Conservation (phyloP, 2,797 vertebrate genomes). For the Smutsia temminckii region DNA sequence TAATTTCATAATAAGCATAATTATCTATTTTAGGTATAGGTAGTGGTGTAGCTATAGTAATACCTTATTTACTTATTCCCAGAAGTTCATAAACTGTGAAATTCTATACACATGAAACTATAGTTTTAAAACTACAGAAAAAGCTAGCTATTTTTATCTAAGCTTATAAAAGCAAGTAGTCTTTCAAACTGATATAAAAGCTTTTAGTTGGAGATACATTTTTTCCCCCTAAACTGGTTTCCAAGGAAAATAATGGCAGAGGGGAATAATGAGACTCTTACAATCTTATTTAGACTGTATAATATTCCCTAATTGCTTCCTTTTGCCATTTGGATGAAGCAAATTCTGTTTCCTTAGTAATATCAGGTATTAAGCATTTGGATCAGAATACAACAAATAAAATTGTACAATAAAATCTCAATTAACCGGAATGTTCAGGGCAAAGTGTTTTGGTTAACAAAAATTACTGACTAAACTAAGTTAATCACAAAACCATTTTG, state of each 20-base stretch:
- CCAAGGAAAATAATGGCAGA: neutral
- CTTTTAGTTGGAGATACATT: neutral
- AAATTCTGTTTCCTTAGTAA: constrained; percentile 34
- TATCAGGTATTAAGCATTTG: neutral
- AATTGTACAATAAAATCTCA: constrained; percentile 70
- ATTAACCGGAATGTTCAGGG: constrained; percentile 67
- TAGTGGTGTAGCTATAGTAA: neutral
- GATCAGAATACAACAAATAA: constrained; percentile 19
- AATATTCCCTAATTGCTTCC: constrained; percentile 33
- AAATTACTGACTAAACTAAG: constrained; percentile 27
- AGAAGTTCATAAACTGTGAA: neutral
- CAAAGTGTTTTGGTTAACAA: constrained; percentile 26
- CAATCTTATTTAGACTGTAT: neutral
- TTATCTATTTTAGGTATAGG: neutral
- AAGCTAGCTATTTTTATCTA: neutral
- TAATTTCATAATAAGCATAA: constrained; percentile 38
- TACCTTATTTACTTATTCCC: neutral
- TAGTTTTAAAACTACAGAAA: constrained; percentile 43
- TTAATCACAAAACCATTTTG: constrained; percentile 56
- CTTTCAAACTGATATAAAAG: constrained; percentile 24
- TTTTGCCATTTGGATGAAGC: constrained; percentile 19
- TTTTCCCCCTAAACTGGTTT: constrained; percentile 27
- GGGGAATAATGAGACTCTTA: constrained; percentile 2
- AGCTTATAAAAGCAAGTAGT: constrained; percentile 17
- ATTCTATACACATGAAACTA: constrained; percentile 13